A percentile compares a stretch with the other conserved stretches of the same genome.
phyloP scores from a whole-genome alignment of 2,888 invertebrate species.

The Synanthedon tipuliformis region DNA sequence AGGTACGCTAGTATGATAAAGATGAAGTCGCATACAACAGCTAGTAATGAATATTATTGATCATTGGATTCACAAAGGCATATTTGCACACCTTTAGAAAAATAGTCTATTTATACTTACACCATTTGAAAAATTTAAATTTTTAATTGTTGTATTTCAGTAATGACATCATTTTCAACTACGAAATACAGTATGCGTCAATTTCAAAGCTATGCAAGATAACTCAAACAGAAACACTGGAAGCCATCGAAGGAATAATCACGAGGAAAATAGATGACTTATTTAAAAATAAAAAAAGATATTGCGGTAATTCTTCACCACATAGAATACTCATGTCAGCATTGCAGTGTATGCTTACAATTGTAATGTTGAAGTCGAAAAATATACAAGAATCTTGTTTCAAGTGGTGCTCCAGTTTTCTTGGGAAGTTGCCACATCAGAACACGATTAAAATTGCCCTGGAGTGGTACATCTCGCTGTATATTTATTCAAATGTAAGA shows the following conservation, averaged over 20 bases:
- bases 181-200: conserved; percentile 37
- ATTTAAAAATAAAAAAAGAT: conserved; percentile 46
- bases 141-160: conserved; percentile 23
- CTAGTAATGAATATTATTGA: too few relatives aligned
- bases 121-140: too few relatives aligned
- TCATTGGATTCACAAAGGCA: too few relatives aligned
- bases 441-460: conserved; percentile 42
- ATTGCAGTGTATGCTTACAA: conserved; percentile 41
- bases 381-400: conserved; percentile 16
- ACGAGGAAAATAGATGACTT: conserved; percentile 32
- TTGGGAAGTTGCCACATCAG: conserved; percentile 52
- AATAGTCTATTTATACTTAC: too few relatives aligned
- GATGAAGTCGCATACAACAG: too few relatives aligned
- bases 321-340: conserved; percentile 42
- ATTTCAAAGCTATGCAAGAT: conserved; percentile 31
- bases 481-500: conserved; percentile 15
- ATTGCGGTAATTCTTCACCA: conserved; percentile 48
- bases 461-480: conserved; percentile 50
- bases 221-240: conserved; percentile 21
- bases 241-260: conserved; percentile 27
- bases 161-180: conserved; percentile 30
- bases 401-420: conserved; percentile 37
- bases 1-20: too few relatives aligned
- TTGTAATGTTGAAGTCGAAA: conserved; percentile 25
- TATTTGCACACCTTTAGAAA: too few relatives aligned